phyloP scores from a whole-genome alignment of 2,113 vertebrate genomes.

The Xenopus borealis region DNA sequence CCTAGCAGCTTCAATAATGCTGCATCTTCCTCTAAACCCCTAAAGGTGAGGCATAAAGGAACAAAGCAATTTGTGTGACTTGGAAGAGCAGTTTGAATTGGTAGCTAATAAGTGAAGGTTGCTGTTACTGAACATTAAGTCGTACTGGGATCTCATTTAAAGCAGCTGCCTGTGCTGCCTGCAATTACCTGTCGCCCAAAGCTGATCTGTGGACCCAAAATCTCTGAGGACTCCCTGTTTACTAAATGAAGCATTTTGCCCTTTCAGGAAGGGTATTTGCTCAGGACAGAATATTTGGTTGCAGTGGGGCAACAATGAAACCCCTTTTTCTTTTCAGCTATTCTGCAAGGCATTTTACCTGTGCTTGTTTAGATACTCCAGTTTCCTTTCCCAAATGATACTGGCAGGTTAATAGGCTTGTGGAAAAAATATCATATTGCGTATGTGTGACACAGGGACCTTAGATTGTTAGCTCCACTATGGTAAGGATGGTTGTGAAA shows the following conservation, averaged over 20 bases:
- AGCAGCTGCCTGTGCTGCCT: conserved; percentile 35
- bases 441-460: too few species aligned
- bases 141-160: conserved; percentile 45
- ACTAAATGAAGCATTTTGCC: conserved; percentile 33
- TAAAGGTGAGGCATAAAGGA: conserved; percentile 32
- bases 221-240: conserved; percentile 24
- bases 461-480: too few species aligned
- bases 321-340: too few species aligned
- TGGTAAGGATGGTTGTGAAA: too few species aligned
- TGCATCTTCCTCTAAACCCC: conserved; percentile 24
- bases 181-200: conserved; percentile 41
- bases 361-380: too few species aligned
- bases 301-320: too few species aligned
- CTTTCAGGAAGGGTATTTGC: conserved; percentile 7
- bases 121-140: conserved; percentile 28
- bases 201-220: conserved; percentile 38
- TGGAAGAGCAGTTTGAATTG: conserved; percentile 25
- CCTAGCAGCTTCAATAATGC: conserved; percentile 32
- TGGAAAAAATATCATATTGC: too few species aligned
- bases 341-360: too few species aligned
- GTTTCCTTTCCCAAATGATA: too few species aligned
- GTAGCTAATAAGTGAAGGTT: conserved; percentile 42
- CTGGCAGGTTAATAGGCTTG: too few species aligned
- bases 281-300: conserved; percentile 17
- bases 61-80: conserved; percentile 40